Percentiles rank a stretch among this genome's conserved stretches.
These are phyloP conservation scores for Patella ulyssiponensis DNA, from an alignment of 2,888 invertebrate species.

Conservation along the genomic window DNA sequence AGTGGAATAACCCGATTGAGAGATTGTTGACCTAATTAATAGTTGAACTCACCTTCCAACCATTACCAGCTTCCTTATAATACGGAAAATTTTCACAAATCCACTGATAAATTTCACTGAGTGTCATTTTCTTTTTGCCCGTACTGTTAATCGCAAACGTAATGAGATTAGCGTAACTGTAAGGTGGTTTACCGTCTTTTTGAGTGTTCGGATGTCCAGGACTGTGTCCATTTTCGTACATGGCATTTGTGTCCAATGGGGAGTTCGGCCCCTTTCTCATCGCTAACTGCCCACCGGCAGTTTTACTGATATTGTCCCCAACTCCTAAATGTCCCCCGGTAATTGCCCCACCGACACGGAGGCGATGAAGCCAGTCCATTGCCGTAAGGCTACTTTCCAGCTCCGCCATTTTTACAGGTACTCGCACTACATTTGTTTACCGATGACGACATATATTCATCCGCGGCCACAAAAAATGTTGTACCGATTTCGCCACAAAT, in stretches of 20 bases:
- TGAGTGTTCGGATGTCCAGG: constrained; percentile 34
- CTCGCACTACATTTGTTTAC: constrained; percentile 19
- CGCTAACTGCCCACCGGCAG: constrained; percentile 57
- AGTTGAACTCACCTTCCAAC: constrained; percentile 79
- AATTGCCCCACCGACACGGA: constrained; percentile 69
- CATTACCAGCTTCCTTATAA: constrained; percentile 80
- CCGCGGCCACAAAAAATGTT: background rate
- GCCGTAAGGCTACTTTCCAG: constrained; percentile 74
- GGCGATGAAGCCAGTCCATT: constrained; percentile 75
- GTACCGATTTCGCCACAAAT: too few relatives aligned
- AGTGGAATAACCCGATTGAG: too few relatives aligned
- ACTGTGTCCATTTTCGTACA: constrained; percentile 55
- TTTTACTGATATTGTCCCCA: constrained; percentile 47
- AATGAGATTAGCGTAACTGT: constrained; percentile 82
- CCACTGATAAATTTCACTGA: constrained; percentile 83
- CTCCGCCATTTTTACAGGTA: constrained; percentile 68
- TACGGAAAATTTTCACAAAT: constrained; percentile 82
- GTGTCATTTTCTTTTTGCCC: constrained; percentile 81
- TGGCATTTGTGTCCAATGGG: constrained; percentile 62
- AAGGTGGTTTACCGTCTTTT: constrained; percentile 74
- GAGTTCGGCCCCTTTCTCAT: constrained; percentile 65
- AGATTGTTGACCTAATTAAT: too few relatives aligned
- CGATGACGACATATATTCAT: constrained; percentile 37
- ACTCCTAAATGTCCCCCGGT: constrained; percentile 46
- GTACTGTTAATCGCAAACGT: constrained; percentile 80